A percentile compares a stretch with the other conserved stretches of the same genome.
These are phyloP conservation scores for Drosophila triauraria DNA, from an alignment of 1,140 invertebrate genomes.

Conservation along the genomic window DNA sequence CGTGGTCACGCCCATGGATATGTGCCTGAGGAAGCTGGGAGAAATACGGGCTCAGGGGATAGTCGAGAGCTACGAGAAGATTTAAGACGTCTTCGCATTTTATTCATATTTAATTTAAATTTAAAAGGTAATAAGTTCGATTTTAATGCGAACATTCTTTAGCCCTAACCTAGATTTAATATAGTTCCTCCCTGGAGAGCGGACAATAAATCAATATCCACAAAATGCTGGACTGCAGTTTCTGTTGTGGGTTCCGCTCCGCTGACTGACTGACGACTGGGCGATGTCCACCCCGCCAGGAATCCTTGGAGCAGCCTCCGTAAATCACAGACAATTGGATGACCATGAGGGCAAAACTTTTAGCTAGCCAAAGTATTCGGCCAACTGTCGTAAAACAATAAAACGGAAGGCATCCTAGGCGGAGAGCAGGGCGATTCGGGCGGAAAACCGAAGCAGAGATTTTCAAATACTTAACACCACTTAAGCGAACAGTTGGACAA, in stretches of 20 bases:
- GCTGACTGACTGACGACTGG: constrained; percentile 22
- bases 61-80: constrained; percentile 62
- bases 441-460: constrained; percentile 56
- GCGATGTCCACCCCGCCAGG: constrained; percentile 20
- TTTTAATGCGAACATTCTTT: neutral
- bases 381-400: constrained; percentile 82
- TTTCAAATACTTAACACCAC: constrained; percentile 82
- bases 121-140: neutral
- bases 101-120: no score
- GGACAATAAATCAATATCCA: constrained; percentile 74
- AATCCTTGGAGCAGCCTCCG: constrained; percentile 28
- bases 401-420: constrained; percentile 62
- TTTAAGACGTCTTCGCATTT: constrained; percentile 20
- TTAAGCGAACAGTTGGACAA: constrained; percentile 76
- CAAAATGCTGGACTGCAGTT: constrained; percentile 56
- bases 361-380: constrained; percentile 73
- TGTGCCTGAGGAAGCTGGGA: constrained; percentile 58
- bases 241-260: constrained; percentile 42
- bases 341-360: constrained; percentile 78
- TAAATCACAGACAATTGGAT: constrained; percentile 82
- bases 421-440: neutral
- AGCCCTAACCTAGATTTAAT: neutral
- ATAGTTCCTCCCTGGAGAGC: neutral
- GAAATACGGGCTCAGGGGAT: constrained; percentile 57
- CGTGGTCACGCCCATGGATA: constrained; percentile 65